Percentiles rank a stretch among this genome's conserved stretches.
phyloP scores from a whole-genome alignment of 1,140 invertebrate genomes.

The Caenorhabditis remanei region DNA sequence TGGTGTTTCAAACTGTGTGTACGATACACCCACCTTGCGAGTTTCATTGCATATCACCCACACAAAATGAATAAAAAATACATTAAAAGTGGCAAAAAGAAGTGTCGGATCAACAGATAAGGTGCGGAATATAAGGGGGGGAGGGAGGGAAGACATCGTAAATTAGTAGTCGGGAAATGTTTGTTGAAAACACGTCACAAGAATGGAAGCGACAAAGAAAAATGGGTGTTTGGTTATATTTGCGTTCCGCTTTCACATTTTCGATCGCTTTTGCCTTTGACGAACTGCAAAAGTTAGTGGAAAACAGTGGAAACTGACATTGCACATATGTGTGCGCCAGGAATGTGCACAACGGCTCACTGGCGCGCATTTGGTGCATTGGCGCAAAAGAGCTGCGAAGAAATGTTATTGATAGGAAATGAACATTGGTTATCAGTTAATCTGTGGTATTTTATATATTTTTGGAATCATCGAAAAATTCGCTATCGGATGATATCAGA shows the following conservation, averaged over 20 bases:
- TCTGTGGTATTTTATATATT: not conserved
- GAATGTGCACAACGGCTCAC: not conserved
- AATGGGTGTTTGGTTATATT: constrained; percentile 22
- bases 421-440: not conserved
- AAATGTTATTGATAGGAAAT: not conserved
- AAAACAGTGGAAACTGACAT: not conserved
- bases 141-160: not conserved
- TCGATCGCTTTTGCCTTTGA: not conserved
- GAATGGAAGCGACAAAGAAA: constrained; percentile 14
- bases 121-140: not conserved
- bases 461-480: not conserved
- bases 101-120: constrained; percentile 28
- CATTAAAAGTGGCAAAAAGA: constrained; percentile 10
- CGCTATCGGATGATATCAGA: not conserved
- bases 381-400: not conserved
- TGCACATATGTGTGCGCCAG: not conserved
- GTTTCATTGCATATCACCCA: not conserved
- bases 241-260: constrained; percentile 20
- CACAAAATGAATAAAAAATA: constrained; percentile 3
- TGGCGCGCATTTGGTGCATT: not conserved
- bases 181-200: constrained; percentile 41
- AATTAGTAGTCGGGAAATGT: constrained; percentile 15
- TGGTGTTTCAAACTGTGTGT: too few relatives aligned
- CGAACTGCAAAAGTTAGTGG: not conserved
- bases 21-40: too few relatives aligned